These are phyloP conservation scores for Parnassius glacialis DNA, from an alignment of 2,888 invertebrate genomes.

Conservation along the genomic window DNA sequence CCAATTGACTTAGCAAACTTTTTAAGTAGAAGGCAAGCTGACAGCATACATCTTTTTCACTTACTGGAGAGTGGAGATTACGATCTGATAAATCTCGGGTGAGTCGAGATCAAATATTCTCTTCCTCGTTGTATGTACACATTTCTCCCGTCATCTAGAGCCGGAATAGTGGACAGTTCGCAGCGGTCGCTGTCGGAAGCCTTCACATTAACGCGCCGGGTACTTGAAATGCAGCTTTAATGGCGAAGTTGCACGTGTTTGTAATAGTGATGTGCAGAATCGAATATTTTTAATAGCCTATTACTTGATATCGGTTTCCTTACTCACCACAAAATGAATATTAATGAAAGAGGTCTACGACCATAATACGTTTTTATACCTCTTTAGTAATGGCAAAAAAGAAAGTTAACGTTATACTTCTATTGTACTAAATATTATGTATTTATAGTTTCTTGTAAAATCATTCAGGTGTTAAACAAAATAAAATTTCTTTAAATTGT, in stretches of 20 bases:
- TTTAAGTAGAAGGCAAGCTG: conserved; percentile 12
- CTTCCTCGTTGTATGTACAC: conserved; percentile 15
- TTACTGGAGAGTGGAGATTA: conserved; percentile 15
- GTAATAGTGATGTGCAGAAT: too few species aligned
- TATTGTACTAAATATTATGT: too few species aligned
- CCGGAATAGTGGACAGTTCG: conserved; percentile 15
- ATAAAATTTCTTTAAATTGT: too few species aligned
- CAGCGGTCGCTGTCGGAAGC: conserved; percentile 16
- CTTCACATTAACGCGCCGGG: conserved; percentile 8
- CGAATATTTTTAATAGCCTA: too few species aligned
- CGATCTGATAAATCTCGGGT: conserved; percentile 24
- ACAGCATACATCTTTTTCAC: conserved; percentile 15
- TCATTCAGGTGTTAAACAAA: too few species aligned
- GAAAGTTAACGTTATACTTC: too few species aligned
- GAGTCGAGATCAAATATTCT: conserved; percentile 24
- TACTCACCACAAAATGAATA: too few species aligned
- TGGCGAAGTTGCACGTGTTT: conserved; percentile 3
- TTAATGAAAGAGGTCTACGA: too few species aligned
- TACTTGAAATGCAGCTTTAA: conserved; percentile 12
- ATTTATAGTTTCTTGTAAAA: too few species aligned
- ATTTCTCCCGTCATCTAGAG: conserved; percentile 10
- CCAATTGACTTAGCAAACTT: background rate
- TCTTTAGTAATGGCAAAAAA: too few species aligned
- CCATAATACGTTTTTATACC: too few species aligned
- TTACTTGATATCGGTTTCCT: too few species aligned